Conservation (phyloP, 2,888 invertebrate genomes). For the Agonum fuliginosum region DNA sequence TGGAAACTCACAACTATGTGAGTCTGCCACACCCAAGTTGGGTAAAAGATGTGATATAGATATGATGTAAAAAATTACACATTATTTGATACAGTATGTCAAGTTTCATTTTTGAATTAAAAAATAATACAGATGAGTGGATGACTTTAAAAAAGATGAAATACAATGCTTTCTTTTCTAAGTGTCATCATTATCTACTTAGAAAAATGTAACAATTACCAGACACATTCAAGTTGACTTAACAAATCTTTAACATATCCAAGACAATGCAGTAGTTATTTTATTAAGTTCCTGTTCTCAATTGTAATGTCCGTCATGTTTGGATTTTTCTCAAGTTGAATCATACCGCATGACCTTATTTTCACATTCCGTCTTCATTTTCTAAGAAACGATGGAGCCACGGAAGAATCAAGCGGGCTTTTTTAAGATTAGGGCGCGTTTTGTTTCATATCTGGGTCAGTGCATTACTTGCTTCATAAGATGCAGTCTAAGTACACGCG, state of each 20-base stretch:
- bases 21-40: too few relatives aligned
- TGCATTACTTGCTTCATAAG: not conserved
- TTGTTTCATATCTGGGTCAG: conserved; percentile 31
- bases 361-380: conserved; percentile 45
- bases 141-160: too few relatives aligned
- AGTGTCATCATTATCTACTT: too few relatives aligned
- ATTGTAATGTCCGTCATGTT: conserved; percentile 27
- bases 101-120: too few relatives aligned
- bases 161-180: too few relatives aligned
- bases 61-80: too few relatives aligned
- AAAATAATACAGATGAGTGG: not conserved
- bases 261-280: conserved; percentile 26
- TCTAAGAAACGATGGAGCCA: conserved; percentile 33
- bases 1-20: too few relatives aligned
- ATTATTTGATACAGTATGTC: too few relatives aligned
- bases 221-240: not conserved
- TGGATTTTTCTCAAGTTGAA: conserved; percentile 39
- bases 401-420: not conserved
- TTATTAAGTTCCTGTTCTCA: conserved; percentile 47
- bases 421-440: conserved; percentile 35
- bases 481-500: not conserved
- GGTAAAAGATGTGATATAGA: too few relatives aligned
- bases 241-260: conserved; percentile 8
- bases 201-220: conserved; percentile 24
- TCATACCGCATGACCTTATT: conserved; percentile 48